Evolutionary conservation across 2,113 vertebrate genomes (phyloP), one percentile per base, ranked within the genome.

Genomic region (Narcine bancroftii): DNA sequence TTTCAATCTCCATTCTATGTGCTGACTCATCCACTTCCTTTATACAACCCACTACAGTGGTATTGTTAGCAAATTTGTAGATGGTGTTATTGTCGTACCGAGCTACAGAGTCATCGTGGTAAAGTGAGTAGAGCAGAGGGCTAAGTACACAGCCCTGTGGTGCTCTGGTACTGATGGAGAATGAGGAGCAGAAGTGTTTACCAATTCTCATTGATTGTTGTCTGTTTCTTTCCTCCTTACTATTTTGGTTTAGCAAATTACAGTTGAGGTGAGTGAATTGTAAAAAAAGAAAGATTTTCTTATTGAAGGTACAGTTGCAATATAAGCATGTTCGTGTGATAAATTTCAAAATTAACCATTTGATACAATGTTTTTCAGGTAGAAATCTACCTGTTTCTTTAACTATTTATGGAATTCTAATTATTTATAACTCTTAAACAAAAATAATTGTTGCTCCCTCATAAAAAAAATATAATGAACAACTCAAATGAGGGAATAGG

Each of bases 391-490:
- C 89, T 39, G 56, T 45, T 66, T 66, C 33, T 45, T 91, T 69
- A 45, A 69, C 63, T 19, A 69, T 47, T 39, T 0, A 36, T 13
- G 11, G 65, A 29, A 47, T 47, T 69, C 69, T 65, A 66, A 21
- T 89, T 42, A 3, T 42, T 42, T 89, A 36, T 66, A 91, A 65
- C 42, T 45, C 89, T 15, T 6, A 69, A 91, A 91, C 17, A 60
- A 36, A 60, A 36, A 11, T 17, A 29, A 26, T 29, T 65, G 87
- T 69, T 47, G 39, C 47, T 26, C 63, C 63, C 39, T 69, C 39
- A 29, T n/a, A n/a, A 26, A 65, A 69, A 39, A 91, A 47, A 91
- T 91, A 39, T 69, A 91, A 91, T 65, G 69, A 91, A 91, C 69
- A 36, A 66, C 87, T 89, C 87, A 66, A 66, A 66, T 65, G 26